Base-by-base conservation (phyloP, 2,113 vertebrate species). In the Atherinomorus stipes region DNA sequence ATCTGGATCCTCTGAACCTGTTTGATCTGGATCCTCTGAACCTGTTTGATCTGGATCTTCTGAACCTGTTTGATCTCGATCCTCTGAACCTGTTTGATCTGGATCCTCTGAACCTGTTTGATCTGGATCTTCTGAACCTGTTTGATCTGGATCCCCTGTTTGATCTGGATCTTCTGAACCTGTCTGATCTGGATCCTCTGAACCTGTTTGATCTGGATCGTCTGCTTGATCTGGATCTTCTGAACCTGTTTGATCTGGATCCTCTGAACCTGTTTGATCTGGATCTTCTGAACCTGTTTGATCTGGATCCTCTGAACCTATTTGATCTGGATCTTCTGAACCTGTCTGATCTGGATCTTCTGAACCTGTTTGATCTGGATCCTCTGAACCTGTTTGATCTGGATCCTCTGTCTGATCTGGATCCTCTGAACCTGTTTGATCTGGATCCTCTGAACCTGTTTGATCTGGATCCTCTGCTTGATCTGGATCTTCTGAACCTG, bases 321-420 rank as follows among this genome's bases (percentile, higher is more conserved):
- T 31, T 31, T 31, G 28, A 31, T 31, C 28, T 31, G 28, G 28
- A 31, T 11, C 31, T 0, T 3, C 1, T 63, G 0, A 53, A 28
- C 22, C 4, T 0, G 25, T 18, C 21, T 0, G 1, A 4, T 37
- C 15, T 49, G 34, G 37, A 51, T 42, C 22, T 18, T 2, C 10
- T 60, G 44, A 37, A n/a, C 45, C 23, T 19, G 12, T 28, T 57
- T 2, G 15, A 1, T 4, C 1, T 40, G 21, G 7, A 51, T 49
- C 15, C 8, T 16, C 26, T 34, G 5, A 34, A 34, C 31, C 38
- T 1, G 38, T 22, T 25, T 10, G 10, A 2, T 44, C 4, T 25
- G 56, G 4, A 62, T 23, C 42, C 12, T 7, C 28, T 31, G 28
- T 31, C 7, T 31, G 28, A 31, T 7, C 28, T 31, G 28, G 28